These are phyloP conservation scores for Hoplostethus atlanticus DNA, from an alignment of 2,797 vertebrate species.

Conservation along the genomic window DNA sequence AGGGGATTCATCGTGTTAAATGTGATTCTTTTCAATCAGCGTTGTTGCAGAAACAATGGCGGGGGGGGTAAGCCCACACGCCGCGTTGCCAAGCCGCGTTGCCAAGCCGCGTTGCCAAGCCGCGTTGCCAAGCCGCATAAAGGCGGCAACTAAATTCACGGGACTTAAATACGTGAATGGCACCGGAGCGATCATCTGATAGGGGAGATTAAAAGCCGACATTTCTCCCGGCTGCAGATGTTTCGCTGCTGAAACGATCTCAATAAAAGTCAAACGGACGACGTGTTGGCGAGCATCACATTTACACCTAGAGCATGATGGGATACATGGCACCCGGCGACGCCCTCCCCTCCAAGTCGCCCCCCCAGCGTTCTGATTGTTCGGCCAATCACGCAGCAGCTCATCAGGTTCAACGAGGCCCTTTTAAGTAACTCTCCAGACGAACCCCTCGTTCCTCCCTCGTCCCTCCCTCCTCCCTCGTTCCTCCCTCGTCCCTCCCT, in stretches of 20 bases:
- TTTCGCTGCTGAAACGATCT: slow-evolving; percentile 30
- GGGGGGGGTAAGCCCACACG: slow-evolving; percentile 48
- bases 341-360: too few relatives aligned
- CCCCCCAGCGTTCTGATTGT: too few relatives aligned
- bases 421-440: too few relatives aligned
- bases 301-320: not conserved
- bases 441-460: too few relatives aligned
- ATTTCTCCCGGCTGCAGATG: slow-evolving; percentile 39
- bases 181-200: slow-evolving; percentile 71
- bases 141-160: too few relatives aligned
- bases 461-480: too few relatives aligned
- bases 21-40: slow-evolving; percentile 67
- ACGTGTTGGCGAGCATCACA: slow-evolving; percentile 25
- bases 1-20: slow-evolving; percentile 63
- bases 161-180: slow-evolving; percentile 58
- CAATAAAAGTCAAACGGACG: slow-evolving; percentile 47
- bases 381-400: too few relatives aligned
- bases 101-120: slow-evolving; percentile 13
- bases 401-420: too few relatives aligned
- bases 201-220: slow-evolving; percentile 59
- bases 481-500: too few relatives aligned
- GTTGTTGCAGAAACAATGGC: slow-evolving; percentile 70
- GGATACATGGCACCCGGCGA: too few relatives aligned
- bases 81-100: slow-evolving; percentile 2
- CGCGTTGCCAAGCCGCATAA: too few relatives aligned